These are phyloP conservation scores for Pristionchus fissidentatus DNA, from an alignment of 2,888 invertebrate species.

Conservation along the genomic window DNA sequence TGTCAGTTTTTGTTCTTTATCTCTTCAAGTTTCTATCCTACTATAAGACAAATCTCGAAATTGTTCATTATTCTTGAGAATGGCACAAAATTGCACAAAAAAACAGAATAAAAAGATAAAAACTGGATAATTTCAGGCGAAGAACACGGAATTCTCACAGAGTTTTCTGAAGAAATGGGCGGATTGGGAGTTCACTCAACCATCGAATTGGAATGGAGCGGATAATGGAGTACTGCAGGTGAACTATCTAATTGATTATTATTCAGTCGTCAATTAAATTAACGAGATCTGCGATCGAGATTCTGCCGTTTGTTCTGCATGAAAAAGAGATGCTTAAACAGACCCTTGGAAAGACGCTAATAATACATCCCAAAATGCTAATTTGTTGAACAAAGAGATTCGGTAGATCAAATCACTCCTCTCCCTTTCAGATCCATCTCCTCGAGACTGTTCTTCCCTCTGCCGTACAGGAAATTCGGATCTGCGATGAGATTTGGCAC, in stretches of 20 bases:
- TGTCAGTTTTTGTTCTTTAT: conserved; percentile 50
- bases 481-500: conserved; percentile 69
- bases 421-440: conserved; percentile 64
- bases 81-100: not conserved
- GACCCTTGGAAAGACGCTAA: no score
- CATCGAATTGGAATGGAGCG: conserved; percentile 68
- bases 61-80: no score
- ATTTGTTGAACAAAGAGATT: no score
- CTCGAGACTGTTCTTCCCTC: conserved; percentile 67
- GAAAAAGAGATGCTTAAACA: not conserved
- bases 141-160: conserved; percentile 58
- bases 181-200: conserved; percentile 68
- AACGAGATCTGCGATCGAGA: not conserved
- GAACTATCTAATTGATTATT: not conserved
- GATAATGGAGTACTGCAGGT: conserved; percentile 73
- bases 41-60: no score
- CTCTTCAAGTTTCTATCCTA: not conserved
- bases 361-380: not conserved
- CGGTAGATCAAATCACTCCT: not conserved
- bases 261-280: not conserved
- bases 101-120: not conserved
- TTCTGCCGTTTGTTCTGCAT: not conserved
- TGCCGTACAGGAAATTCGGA: conserved; percentile 58
- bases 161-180: conserved; percentile 64
- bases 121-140: conserved; percentile 58